phyloP scores from a whole-genome alignment of 2,888 invertebrate genomes.

The Lypha dubia region DNA sequence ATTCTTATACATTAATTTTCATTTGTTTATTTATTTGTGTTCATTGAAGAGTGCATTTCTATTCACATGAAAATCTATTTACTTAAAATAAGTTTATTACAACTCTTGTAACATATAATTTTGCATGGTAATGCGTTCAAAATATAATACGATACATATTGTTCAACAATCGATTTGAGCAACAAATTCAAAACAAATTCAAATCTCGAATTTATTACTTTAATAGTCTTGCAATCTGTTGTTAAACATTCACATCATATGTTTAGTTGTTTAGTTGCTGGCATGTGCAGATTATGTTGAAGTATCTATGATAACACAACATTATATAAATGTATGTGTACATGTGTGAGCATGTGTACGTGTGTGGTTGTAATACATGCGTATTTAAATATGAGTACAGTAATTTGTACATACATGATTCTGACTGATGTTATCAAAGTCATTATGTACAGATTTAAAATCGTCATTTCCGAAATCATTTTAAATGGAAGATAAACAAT shows the following conservation, averaged over 20 bases:
- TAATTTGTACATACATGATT: slow-evolving; percentile 22
- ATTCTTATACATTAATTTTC: too few relatives aligned
- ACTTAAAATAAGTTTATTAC: slow-evolving; percentile 19
- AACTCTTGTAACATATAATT: slow-evolving; percentile 10
- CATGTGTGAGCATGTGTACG: neutral
- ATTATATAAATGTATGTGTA: neutral
- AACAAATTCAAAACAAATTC: slow-evolving; percentile 51
- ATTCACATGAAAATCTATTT: slow-evolving; percentile 27
- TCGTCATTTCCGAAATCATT: neutral
- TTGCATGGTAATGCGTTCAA: slow-evolving; percentile 18
- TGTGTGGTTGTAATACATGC: neutral
- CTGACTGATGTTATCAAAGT: slow-evolving; percentile 26
- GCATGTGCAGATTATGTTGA: neutral
- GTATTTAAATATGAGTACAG: slow-evolving; percentile 15
- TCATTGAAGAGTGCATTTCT: neutral
- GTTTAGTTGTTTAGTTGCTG: too few relatives aligned
- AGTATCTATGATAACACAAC: neutral
- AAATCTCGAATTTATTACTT: slow-evolving; percentile 60
- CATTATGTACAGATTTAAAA: slow-evolving; percentile 17
- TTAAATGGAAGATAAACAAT: too few relatives aligned
- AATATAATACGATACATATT: slow-evolving; percentile 10
- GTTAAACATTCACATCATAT: neutral
- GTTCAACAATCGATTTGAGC: slow-evolving; percentile 60
- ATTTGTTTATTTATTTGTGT: too few relatives aligned
- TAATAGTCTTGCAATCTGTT: slow-evolving; percentile 46